phyloP scores from a whole-genome alignment of 1,140 invertebrate genomes.

The Ceratoteleas bidentatus region DNA sequence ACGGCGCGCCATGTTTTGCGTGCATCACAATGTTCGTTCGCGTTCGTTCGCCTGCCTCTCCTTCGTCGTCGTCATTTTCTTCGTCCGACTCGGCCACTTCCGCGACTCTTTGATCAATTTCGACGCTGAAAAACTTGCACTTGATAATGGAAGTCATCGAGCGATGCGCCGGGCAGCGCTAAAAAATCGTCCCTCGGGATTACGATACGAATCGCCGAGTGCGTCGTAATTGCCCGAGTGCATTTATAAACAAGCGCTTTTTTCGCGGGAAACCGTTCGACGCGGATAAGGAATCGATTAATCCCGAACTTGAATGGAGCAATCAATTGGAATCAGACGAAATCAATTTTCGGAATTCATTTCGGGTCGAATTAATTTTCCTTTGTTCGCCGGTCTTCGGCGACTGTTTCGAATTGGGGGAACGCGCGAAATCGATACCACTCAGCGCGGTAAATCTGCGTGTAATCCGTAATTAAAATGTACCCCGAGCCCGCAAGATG shows the following conservation, averaged over 20 bases:
- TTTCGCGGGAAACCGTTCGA: conserved; percentile 3
- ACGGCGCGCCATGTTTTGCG: conserved; percentile 9
- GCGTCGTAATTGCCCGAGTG: conserved; percentile 8
- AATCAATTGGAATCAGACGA: not conserved
- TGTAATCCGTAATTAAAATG: conserved; percentile 21
- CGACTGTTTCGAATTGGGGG: too few relatives aligned
- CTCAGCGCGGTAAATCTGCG: conserved; percentile 14
- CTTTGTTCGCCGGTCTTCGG: too few relatives aligned
- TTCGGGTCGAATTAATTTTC: not conserved
- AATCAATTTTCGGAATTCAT: not conserved
- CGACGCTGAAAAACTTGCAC: conserved; percentile 33
- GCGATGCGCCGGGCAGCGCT: conserved; percentile 2
- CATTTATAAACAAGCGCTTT: conserved; percentile 7
- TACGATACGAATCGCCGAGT: conserved; percentile 21
- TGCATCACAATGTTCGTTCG: conserved; percentile 4
- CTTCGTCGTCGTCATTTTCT: conserved; percentile 54
- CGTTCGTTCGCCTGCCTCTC: not conserved
- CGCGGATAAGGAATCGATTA: not conserved
- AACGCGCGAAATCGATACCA: not conserved
- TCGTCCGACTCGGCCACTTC: conserved; percentile 23
- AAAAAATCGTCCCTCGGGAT: conserved; percentile 18
- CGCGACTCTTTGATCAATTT: conserved; percentile 38
- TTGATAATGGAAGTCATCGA: conserved; percentile 39
- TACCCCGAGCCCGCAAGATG: not conserved
- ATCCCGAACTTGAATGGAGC: not conserved